phyloP scores from a whole-genome alignment of 2,113 vertebrate species.

The Choloepus hoffmanni region DNA sequence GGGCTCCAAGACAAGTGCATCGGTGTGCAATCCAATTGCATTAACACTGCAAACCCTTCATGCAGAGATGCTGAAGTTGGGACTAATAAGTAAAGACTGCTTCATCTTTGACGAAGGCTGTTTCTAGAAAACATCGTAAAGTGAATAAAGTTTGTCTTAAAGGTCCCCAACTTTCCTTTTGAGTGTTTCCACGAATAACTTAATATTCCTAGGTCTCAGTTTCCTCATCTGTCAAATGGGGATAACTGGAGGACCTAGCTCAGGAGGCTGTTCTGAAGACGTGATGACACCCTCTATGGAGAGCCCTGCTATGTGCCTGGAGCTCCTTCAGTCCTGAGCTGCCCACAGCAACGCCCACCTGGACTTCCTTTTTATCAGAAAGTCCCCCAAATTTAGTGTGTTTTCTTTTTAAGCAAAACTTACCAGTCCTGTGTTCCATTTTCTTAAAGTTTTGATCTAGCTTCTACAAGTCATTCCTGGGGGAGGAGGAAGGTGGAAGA shows the following conservation, averaged over 20 bases:
- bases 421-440: neutral
- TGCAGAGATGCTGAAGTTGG: neutral
- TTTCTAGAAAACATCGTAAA: neutral
- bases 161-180: neutral
- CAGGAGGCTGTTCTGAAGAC: neutral
- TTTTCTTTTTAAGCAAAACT: neutral
- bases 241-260: neutral
- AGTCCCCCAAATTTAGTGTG: neutral
- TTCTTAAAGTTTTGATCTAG: neutral
- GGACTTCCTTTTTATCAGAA: neutral
- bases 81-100: neutral
- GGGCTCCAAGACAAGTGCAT: neutral
- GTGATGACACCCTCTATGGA: neutral
- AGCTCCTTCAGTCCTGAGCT: neutral
- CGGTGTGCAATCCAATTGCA: neutral
- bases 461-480: neutral
- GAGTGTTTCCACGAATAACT: neutral
- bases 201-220: neutral
- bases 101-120: neutral
- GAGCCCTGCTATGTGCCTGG: neutral
- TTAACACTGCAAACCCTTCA: fast-evolving
- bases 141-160: neutral
- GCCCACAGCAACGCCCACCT: neutral
- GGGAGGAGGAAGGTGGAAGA: neutral
- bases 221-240: neutral